Evolutionary conservation across 2,797 vertebrate genomes (phyloP).

Genomic region (Sternarchorhynchus goeldii): DNA sequence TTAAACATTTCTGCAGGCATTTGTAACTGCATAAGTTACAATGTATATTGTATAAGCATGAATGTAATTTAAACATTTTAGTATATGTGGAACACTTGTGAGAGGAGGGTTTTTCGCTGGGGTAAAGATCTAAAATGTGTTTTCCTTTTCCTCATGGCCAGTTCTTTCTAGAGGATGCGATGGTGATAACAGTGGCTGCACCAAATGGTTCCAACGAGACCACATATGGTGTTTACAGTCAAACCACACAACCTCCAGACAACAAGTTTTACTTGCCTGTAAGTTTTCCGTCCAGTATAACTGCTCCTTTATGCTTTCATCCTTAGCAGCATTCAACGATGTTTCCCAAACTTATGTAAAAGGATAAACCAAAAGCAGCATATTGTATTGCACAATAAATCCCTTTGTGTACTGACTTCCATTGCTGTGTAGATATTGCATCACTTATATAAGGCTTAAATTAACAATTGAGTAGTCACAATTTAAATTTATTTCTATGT

Average conservation of each 20-base stretch:
- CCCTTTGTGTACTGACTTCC: no score
- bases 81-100: background rate
- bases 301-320: background rate
- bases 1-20: no score
- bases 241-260: constrained; percentile 68
- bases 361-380: background rate
- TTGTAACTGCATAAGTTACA: no score
- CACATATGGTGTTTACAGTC: constrained; percentile 64
- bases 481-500: background rate
- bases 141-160: constrained; percentile 57
- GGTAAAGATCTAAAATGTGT: background rate
- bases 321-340: background rate
- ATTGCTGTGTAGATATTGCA: no score
- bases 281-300: constrained; percentile 65
- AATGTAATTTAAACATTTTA: no score
- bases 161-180: constrained; percentile 89
- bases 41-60: no score
- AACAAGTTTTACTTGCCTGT: constrained; percentile 93
- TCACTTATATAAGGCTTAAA: background rate
- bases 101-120: background rate
- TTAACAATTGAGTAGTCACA: background rate
- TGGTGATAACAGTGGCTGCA: constrained; percentile 61
- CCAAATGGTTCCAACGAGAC: constrained; percentile 84
- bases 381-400: background rate
- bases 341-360: background rate